Conservation (phyloP, 1,140 invertebrate species). For the Drosophila parvula region DNA sequence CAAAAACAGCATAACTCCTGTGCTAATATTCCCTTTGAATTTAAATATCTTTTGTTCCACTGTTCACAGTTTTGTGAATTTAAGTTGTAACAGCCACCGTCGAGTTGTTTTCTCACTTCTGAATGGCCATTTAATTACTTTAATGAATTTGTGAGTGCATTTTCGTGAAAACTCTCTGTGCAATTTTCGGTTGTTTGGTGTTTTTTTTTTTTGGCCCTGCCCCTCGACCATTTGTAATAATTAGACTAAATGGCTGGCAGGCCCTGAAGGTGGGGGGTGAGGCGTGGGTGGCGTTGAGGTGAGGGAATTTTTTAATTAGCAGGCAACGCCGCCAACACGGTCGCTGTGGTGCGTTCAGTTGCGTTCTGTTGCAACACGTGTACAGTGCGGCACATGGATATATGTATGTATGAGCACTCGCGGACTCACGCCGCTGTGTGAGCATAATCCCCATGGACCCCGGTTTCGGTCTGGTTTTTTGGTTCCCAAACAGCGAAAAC, state of each 20-base stretch:
- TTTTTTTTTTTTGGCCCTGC: slow-evolving; percentile 20
- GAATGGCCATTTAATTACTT: slow-evolving; percentile 56
- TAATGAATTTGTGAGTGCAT: slow-evolving; percentile 64
- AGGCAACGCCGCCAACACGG: slow-evolving; percentile 36
- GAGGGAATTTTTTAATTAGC: slow-evolving; percentile 74
- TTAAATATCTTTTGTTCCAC: neutral
- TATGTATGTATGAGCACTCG: slow-evolving; percentile 33
- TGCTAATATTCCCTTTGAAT: neutral
- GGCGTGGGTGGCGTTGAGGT: slow-evolving; percentile 22
- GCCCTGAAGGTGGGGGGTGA: neutral
- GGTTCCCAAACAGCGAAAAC: slow-evolving; percentile 74
- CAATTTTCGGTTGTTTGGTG: slow-evolving; percentile 33
- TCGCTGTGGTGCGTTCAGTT: slow-evolving; percentile 34
- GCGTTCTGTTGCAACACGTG: slow-evolving; percentile 50
- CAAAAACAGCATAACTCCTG: neutral
- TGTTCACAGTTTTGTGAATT: slow-evolving; percentile 15
- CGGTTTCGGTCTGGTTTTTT: slow-evolving; percentile 39
- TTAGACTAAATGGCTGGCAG: slow-evolving; percentile 65
- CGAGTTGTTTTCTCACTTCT: slow-evolving; percentile 28
- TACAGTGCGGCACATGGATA: slow-evolving; percentile 44
- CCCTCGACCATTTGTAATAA: slow-evolving; percentile 71
- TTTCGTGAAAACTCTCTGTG: slow-evolving; percentile 45
- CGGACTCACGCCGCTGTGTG: slow-evolving; percentile 1
- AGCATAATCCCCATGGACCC: slow-evolving; percentile 57
- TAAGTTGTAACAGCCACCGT: slow-evolving; percentile 2